Percentiles rank a stretch among this genome's conserved stretches.
phyloP scores from a whole-genome alignment of 2,797 vertebrate genomes.

The Periparus ater region DNA sequence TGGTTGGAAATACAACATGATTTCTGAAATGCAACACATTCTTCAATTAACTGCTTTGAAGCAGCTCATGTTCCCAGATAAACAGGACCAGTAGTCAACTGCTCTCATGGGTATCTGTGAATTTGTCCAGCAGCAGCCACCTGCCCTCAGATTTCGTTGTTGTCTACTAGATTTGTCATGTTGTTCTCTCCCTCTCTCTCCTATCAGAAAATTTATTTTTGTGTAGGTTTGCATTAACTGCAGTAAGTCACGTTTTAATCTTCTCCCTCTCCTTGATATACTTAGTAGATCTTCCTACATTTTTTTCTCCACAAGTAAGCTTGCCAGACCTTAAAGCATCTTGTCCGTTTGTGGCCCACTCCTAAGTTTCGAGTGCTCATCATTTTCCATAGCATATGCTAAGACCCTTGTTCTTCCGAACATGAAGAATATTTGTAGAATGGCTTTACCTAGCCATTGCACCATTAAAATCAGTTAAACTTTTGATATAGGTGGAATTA shows the following conservation, averaged over 20 bases:
- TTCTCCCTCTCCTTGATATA: background rate
- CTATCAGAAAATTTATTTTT: background rate
- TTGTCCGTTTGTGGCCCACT: background rate
- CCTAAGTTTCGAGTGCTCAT: background rate
- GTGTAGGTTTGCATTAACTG: background rate
- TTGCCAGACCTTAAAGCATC: background rate
- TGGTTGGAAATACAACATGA: background rate
- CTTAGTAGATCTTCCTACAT: background rate
- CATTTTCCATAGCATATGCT: fast-evolving
- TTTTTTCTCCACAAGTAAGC: background rate
- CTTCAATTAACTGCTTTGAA: background rate
- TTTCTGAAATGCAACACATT: background rate
- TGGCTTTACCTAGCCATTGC: background rate
- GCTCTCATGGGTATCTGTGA: background rate
- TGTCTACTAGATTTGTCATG: background rate
- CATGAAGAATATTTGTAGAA: background rate
- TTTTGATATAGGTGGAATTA: background rate
- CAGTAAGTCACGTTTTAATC: background rate
- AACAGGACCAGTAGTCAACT: background rate
- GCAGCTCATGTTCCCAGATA: background rate
- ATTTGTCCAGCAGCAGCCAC: background rate
- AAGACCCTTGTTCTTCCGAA: background rate
- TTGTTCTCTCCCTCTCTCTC: background rate
- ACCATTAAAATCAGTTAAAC: background rate
- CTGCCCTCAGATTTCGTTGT: background rate